Base-by-base conservation (phyloP, 2,113 vertebrate species). In the Eretmochelys imbricata region DNA sequence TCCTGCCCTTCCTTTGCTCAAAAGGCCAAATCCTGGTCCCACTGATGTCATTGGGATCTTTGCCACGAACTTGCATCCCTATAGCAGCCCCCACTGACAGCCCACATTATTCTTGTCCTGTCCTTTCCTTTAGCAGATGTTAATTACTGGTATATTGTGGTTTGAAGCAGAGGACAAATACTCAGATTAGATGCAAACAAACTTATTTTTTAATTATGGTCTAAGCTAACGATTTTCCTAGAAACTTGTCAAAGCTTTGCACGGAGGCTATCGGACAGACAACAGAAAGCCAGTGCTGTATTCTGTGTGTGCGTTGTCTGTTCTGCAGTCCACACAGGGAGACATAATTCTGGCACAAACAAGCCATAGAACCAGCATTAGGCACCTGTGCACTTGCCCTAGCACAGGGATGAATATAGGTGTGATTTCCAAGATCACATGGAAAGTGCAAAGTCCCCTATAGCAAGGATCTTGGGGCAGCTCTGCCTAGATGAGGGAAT, bases 211-310 rank as follows among this genome's bases (percentile, higher is more conserved):
- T 89, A 87, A 7, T 50, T 87, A 19, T 5, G 38, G 16, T 91
- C 79, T 1, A n/a, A 27, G 7, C 8, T 14, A 51, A 0, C 3
- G 59, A 4, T 54, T 31, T 7, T 35, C 62, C 51, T 51, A 92
- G 85, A 76, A 81, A 59, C 1, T 1, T 51, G 72, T 80, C 91
- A 88, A 1, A 0, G 1, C 86, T 59, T 57, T 0, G 1, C 86
- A 22, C 0, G 0, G 91, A 95, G 93, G 76, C 80, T 0, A 2
- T 31, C 0, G 1, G 65, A 8, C 3, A 87, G 87, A n/a, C 0
- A 9, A 4, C 90, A 27, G n/a, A 0, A 5, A 1, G 51, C 55
- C 0, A 24, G 2, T 27, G 0, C 2, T 4, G 20, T 0, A 0
- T 17, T 4, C 29, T 0, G 0, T 17, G 48, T 50, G 13, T 27